Conservation (phyloP, 2,797 vertebrate genomes). For the Melopsittacus undulatus region DNA sequence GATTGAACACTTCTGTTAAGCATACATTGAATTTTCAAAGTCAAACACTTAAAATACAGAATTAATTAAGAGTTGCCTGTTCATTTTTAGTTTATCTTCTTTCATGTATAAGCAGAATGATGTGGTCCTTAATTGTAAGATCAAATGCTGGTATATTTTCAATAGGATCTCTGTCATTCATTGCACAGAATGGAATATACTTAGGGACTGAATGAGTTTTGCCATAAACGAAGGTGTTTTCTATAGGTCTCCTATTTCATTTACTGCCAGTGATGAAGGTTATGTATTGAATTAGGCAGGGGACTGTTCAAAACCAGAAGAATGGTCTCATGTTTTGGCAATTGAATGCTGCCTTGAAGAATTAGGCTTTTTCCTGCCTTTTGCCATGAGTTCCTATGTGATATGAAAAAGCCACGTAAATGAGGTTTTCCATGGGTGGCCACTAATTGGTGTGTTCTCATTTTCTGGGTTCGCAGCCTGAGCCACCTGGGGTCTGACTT, state of each 20-base stretch:
- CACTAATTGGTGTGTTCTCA: slow-evolving; percentile 43
- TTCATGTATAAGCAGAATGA: neutral
- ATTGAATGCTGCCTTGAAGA: slow-evolving; percentile 31
- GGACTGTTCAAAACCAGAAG: slow-evolving; percentile 24
- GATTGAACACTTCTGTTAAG: neutral
- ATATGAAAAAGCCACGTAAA: slow-evolving; percentile 18
- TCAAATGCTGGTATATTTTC: neutral
- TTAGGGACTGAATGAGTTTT: slow-evolving; percentile 20
- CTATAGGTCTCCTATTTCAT: slow-evolving; percentile 1
- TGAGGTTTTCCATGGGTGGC: slow-evolving; percentile 40
- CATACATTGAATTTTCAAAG: slow-evolving; percentile 1
- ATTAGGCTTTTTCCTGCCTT: slow-evolving; percentile 36
- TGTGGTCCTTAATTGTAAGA: slow-evolving; percentile 6
- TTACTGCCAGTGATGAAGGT: slow-evolving; percentile 30
- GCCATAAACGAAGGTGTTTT: slow-evolving; percentile 1
- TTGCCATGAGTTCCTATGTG: neutral
- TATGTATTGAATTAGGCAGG: slow-evolving; percentile 21
- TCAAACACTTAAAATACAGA: slow-evolving; percentile 11
- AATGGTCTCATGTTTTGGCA: slow-evolving; percentile 37
- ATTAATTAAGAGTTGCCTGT: slow-evolving; percentile 18
- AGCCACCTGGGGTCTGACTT: slow-evolving; percentile 44
- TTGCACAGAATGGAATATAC: neutral
- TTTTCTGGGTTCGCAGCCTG: slow-evolving; percentile 20
- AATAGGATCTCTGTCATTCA: slow-evolving; percentile 1
- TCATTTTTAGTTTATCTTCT: slow-evolving; percentile 15